Conservation (phyloP, 2,888 invertebrate species). For the Eupithecia centaureata region DNA sequence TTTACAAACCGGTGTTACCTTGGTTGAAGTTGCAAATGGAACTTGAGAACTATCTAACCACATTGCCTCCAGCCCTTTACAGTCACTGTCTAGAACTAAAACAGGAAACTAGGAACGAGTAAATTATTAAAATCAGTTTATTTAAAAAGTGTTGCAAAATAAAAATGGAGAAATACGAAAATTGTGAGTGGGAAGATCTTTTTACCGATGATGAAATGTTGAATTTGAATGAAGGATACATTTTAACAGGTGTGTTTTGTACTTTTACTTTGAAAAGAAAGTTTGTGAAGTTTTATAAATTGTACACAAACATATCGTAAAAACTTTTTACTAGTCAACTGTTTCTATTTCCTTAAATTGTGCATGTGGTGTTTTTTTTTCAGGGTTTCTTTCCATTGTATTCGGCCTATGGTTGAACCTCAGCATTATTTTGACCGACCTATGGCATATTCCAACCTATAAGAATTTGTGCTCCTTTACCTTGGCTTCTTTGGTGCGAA, state of each 20-base stretch:
- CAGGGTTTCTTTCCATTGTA: conserved; percentile 58
- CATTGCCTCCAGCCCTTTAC: conserved; percentile 31
- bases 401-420: conserved; percentile 57
- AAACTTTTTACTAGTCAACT: neutral
- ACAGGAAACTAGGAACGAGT: neutral
- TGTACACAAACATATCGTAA: neutral
- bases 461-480: conserved; percentile 70
- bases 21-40: conserved; percentile 48
- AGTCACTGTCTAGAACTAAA: conserved; percentile 25
- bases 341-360: neutral
- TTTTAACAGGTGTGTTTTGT: conserved; percentile 53
- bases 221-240: conserved; percentile 51
- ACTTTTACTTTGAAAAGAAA: neutral
- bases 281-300: neutral
- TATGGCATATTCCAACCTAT: conserved; percentile 64
- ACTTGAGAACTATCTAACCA: conserved; percentile 51
- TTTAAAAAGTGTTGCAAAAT: neutral
- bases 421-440: conserved; percentile 51
- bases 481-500: conserved; percentile 56
- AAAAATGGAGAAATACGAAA: conserved; percentile 23
- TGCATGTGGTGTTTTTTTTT: conserved; percentile 38
- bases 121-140: neutral
- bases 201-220: conserved; percentile 54
- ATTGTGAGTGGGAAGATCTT: conserved; percentile 58
- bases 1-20: conserved; percentile 54